phyloP scores from a whole-genome alignment of 2,113 vertebrate genomes.

The Vulpes vulpes region DNA sequence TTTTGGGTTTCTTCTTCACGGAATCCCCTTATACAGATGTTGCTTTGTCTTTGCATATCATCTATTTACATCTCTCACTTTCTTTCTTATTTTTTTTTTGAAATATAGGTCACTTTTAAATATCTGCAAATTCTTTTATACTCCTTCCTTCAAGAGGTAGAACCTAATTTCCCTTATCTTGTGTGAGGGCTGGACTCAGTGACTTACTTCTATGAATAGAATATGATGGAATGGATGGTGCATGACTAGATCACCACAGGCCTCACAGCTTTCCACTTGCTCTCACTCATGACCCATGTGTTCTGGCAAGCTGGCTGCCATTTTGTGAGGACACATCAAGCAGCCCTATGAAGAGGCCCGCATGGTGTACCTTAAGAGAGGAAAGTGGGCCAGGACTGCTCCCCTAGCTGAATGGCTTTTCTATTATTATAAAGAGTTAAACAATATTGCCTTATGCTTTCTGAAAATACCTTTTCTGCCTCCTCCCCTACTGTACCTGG shows the following conservation, averaged over 20 bases:
- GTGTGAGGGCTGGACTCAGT: neutral
- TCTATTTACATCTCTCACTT: neutral
- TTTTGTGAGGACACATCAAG: neutral
- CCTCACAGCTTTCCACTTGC: neutral
- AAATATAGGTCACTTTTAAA: neutral
- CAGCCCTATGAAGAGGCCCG: neutral
- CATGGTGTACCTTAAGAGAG: neutral
- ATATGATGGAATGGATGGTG: neutral
- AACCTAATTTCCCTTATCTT: neutral
- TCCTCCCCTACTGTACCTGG: neutral
- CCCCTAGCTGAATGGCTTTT: no score
- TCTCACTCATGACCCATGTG: neutral
- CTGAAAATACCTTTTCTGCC: neutral
- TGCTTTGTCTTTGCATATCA: neutral
- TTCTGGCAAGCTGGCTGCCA: neutral
- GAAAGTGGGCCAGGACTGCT: neutral
- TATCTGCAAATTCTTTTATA: neutral
- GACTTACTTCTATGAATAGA: neutral
- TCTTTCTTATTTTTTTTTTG: neutral
- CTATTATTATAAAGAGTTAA: neutral
- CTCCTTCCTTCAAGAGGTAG: neutral
- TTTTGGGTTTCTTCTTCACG: neutral
- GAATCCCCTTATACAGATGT: neutral
- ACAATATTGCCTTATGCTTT: neutral
- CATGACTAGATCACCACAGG: no score